These are phyloP conservation scores for Callimico goeldii DNA, from an alignment of 2,797 vertebrate genomes.

Conservation along the genomic window DNA sequence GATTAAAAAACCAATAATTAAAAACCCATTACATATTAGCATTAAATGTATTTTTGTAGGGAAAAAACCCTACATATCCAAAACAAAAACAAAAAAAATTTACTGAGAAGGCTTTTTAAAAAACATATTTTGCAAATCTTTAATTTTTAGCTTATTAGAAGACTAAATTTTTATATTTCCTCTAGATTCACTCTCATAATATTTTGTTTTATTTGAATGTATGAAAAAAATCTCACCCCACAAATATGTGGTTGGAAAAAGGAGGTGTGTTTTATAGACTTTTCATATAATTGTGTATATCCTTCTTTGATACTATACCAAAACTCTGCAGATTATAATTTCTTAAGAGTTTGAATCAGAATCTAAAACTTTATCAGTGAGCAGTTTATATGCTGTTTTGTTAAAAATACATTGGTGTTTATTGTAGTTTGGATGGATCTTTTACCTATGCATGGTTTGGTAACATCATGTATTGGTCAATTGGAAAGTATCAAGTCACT, in stretches of 20 bases:
- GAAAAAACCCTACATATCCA: background rate
- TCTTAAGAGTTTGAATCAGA: background rate
- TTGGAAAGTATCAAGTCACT: background rate
- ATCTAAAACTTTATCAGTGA: background rate
- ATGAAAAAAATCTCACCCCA: background rate
- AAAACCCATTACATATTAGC: background rate
- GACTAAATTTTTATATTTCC: background rate
- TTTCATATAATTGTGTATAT: background rate
- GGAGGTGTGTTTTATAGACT: background rate
- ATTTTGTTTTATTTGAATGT: background rate
- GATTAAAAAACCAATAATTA: background rate
- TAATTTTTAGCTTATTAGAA: background rate
- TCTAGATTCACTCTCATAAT: background rate
- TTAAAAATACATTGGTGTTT: background rate
- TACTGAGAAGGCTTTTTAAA: conserved; percentile 14
- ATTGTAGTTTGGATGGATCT: background rate
- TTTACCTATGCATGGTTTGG: background rate
- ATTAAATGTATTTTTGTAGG: background rate
- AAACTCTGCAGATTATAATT: background rate
- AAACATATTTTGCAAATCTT: background rate
- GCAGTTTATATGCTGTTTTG: background rate
- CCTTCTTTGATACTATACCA: background rate
- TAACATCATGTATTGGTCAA: background rate
- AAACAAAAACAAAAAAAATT: background rate
- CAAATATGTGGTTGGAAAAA: background rate